These are phyloP conservation scores for Zaprionus ghesquierei DNA, from an alignment of 1,140 invertebrate species.

Conservation along the genomic window DNA sequence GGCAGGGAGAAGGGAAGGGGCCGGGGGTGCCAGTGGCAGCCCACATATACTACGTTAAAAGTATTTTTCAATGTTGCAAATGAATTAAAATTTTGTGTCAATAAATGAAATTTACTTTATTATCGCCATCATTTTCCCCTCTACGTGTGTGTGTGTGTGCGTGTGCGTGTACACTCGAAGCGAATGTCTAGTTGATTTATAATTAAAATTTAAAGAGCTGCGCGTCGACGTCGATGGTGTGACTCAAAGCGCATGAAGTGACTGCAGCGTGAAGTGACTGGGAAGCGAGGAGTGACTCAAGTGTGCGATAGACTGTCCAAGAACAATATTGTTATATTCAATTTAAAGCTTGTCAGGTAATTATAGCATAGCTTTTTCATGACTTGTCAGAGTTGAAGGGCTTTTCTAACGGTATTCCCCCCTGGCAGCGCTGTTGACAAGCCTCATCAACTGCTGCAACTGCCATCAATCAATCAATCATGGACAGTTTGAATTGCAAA, in stretches of 20 bases:
- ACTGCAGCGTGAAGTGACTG: background rate
- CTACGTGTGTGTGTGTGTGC: background rate
- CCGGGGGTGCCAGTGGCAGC: conserved; percentile 1
- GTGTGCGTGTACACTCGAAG: background rate
- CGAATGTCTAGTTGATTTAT: conserved; percentile 45
- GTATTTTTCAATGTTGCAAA: conserved; percentile 65
- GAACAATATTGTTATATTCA: background rate
- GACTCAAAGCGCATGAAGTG: background rate
- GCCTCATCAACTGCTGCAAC: conserved; percentile 12
- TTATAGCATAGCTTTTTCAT: background rate
- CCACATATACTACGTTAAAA: conserved; percentile 55
- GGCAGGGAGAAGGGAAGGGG: background rate
- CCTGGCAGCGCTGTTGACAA: background rate
- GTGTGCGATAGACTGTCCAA: background rate
- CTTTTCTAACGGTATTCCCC: background rate
- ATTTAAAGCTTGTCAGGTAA: background rate
- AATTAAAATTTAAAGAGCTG: conserved; percentile 44
- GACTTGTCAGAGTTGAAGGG: too few relatives aligned
- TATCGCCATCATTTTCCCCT: conserved; percentile 47
- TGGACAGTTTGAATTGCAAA: conserved; percentile 44
- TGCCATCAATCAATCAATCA: conserved; percentile 11
- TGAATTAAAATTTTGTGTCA: conserved; percentile 74
- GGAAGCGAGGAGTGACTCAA: background rate
- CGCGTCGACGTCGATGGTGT: too few relatives aligned
- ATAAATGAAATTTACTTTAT: conserved; percentile 67